Percentiles rank a stretch among this genome's conserved stretches.
Evolutionary conservation across 2,113 vertebrate genomes (phyloP).

Genomic region (Ammodytes dubius): DNA sequence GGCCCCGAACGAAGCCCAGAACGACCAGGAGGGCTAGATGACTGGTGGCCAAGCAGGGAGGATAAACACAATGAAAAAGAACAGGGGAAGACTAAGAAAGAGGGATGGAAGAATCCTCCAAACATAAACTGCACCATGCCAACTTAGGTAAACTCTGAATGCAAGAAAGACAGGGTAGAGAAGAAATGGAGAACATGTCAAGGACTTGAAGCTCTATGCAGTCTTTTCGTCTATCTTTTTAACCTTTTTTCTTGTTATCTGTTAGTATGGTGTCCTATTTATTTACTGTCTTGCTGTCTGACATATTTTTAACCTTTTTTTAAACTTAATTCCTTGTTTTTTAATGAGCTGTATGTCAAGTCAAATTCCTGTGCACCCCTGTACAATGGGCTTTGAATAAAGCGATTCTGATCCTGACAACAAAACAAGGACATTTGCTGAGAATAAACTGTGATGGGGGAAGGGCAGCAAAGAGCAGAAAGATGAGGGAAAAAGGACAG

Average conservation of each 20-base stretch:
- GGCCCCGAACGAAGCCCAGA: slow-evolving; percentile 25
- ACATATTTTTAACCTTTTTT: too few species aligned
- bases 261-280: too few species aligned
- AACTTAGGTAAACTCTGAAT: slow-evolving; percentile 43
- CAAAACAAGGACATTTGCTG: slow-evolving; percentile 39
- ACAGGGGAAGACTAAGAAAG: background rate
- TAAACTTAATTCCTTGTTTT: too few species aligned
- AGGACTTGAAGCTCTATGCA: slow-evolving; percentile 34
- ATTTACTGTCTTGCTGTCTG: too few species aligned
- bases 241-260: too few species aligned
- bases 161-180: slow-evolving; percentile 5
- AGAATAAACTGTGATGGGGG: slow-evolving; percentile 43
- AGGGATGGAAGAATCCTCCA: slow-evolving; percentile 2
- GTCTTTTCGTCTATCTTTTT: too few species aligned
- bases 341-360: too few species aligned
- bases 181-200: slow-evolving; percentile 37
- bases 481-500: slow-evolving; percentile 10
- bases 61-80: slow-evolving; percentile 28
- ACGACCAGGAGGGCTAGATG: slow-evolving; percentile 17
- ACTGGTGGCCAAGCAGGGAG: slow-evolving; percentile 32
- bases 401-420: too few species aligned
- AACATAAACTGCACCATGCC: slow-evolving; percentile 22
- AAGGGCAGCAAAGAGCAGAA: slow-evolving; percentile 15
- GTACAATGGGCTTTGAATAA: too few species aligned
- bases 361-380: too few species aligned